Evolutionary conservation across 2,888 invertebrate genomes (phyloP).

Genomic region (Eilema caniola): DNA sequence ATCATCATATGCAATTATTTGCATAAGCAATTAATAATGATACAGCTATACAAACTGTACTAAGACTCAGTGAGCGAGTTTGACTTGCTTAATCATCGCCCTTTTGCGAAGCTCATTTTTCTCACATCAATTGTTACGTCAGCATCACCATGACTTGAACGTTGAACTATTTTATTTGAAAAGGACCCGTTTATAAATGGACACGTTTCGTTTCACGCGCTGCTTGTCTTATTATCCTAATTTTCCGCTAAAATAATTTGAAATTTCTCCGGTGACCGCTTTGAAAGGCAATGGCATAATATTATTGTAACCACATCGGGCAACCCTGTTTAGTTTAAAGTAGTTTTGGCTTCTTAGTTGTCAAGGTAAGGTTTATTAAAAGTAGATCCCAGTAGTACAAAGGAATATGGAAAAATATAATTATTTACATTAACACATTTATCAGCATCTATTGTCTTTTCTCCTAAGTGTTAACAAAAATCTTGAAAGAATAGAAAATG

Average conservation of each 20-base stretch:
- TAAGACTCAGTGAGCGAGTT: background rate
- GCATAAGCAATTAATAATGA: too few species aligned
- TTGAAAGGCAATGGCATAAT: constrained; percentile 51
- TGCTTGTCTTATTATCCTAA: constrained; percentile 56
- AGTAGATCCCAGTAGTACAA: background rate
- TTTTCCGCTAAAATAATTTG: constrained; percentile 61
- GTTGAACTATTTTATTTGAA: constrained; percentile 43
- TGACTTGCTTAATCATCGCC: background rate
- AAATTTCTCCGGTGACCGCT: constrained; percentile 53
- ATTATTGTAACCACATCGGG: constrained; percentile 52
- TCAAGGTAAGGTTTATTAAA: background rate
- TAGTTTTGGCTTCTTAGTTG: constrained; percentile 30
- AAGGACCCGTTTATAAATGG: constrained; percentile 36
- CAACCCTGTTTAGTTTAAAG: constrained; percentile 45
- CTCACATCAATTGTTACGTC: background rate
- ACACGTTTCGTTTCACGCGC: constrained; percentile 55
- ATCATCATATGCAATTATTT: too few species aligned
- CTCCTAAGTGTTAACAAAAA: too few species aligned
- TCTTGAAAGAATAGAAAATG: too few species aligned
- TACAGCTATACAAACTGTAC: background rate
- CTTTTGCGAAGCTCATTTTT: background rate
- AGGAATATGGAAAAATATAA: too few species aligned
- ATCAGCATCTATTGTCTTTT: too few species aligned
- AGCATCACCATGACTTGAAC: background rate
- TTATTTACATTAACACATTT: too few species aligned